Evolutionary conservation across 2,888 invertebrate species (phyloP).

Genomic region (Osmoderma eremita): DNA sequence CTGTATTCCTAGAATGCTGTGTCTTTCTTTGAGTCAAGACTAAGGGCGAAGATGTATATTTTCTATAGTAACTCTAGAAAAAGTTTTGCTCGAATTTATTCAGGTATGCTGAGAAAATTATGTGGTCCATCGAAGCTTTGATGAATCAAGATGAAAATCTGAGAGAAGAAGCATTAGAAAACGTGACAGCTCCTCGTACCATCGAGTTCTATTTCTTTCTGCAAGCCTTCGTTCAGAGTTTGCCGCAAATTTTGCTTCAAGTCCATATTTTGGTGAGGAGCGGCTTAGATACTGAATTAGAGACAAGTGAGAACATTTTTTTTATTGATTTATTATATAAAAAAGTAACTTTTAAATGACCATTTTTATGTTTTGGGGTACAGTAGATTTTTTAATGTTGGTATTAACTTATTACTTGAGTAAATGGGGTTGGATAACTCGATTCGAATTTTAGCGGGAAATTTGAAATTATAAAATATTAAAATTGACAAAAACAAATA

Average conservation of each 20-base stretch:
- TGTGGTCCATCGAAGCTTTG: slow-evolving; percentile 80
- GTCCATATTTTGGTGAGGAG: slow-evolving; percentile 72
- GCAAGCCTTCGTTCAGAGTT: slow-evolving; percentile 81
- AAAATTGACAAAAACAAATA: too few relatives aligned
- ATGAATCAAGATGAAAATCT: slow-evolving; percentile 70
- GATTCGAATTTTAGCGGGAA: too few relatives aligned
- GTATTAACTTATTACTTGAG: too few relatives aligned
- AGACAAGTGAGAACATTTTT: slow-evolving; percentile 68
- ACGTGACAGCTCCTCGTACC: slow-evolving; percentile 73
- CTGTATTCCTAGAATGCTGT: too few relatives aligned
- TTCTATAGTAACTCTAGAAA: too few relatives aligned
- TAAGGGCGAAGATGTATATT: too few relatives aligned
- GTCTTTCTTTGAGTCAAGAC: too few relatives aligned
- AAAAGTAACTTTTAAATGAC: slow-evolving; percentile 1
- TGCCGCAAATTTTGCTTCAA: slow-evolving; percentile 76
- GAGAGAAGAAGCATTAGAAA: slow-evolving; percentile 69
- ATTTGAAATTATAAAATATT: too few relatives aligned
- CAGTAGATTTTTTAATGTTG: too few relatives aligned
- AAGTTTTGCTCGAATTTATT: slow-evolving; percentile 3
- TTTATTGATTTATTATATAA: neutral
- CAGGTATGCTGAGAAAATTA: slow-evolving; percentile 78
- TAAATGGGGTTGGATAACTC: too few relatives aligned
- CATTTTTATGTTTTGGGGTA: too few relatives aligned
- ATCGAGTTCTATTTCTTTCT: slow-evolving; percentile 81
- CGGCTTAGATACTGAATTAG: slow-evolving; percentile 67